phyloP scores from a whole-genome alignment of 2,888 invertebrate species.

The Sarcophaga caerulescens region DNA sequence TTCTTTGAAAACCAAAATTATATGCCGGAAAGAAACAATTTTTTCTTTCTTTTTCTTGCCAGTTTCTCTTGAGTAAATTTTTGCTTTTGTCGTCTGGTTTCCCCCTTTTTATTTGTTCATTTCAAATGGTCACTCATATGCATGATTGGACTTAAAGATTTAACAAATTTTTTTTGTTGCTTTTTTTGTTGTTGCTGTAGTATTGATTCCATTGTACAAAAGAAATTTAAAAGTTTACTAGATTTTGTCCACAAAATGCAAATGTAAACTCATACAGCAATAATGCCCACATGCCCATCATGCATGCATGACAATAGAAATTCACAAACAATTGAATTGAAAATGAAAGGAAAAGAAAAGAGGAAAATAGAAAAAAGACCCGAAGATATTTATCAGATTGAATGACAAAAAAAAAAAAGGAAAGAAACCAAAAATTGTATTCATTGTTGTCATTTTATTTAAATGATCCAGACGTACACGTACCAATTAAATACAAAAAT shows the following conservation, averaged over 20 bases:
- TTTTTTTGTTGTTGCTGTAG: background rate
- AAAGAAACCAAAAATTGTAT: too few relatives aligned
- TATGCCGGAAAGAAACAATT: background rate
- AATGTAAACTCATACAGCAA: too few relatives aligned
- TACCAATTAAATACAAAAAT: constrained; percentile 3
- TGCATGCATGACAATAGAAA: background rate
- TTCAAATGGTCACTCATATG: constrained; percentile 14
- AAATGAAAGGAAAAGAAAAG: background rate
- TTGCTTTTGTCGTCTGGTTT: background rate
- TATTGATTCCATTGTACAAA: background rate
- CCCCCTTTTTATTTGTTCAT: constrained; percentile 10
- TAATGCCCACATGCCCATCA: constrained; percentile 4
- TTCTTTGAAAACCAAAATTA: background rate
- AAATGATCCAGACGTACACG: background rate
- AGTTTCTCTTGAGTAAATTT: background rate
- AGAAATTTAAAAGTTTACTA: too few relatives aligned
- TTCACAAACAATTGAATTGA: constrained; percentile 13
- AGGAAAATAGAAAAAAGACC: too few relatives aligned
- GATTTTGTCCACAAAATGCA: too few relatives aligned
- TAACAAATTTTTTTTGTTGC: constrained; percentile 12
- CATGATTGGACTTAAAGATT: background rate
- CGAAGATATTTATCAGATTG: too few relatives aligned
- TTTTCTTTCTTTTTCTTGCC: background rate
- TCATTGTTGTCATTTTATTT: background rate
- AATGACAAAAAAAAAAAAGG: too few relatives aligned